phyloP scores from a whole-genome alignment of 2,888 invertebrate species.

The Epistrophe grossulariae region DNA sequence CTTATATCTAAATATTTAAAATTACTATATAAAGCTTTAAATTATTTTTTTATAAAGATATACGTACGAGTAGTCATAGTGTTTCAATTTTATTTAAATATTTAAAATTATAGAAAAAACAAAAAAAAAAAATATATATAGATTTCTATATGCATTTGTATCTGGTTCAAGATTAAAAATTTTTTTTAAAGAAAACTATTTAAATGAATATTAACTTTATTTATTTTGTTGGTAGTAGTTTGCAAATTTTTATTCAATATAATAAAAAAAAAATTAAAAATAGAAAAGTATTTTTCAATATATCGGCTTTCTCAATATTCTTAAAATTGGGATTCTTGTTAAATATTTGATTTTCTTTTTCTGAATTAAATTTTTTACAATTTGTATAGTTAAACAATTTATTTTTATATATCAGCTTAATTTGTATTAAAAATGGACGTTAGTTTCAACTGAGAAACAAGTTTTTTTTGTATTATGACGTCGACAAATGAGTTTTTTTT shows the following conservation, averaged over 20 bases:
- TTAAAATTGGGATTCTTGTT: not conserved
- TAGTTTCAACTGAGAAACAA: not conserved
- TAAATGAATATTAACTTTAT: not conserved
- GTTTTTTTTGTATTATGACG: too few species aligned
- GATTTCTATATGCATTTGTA: slow-evolving; percentile 15
- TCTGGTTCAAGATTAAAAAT: slow-evolving; percentile 8
- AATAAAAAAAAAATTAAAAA: not conserved
- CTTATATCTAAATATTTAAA: not conserved
- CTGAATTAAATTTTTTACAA: not conserved
- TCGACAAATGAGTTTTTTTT: not conserved
- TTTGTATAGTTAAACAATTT: not conserved
- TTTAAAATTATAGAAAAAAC: not conserved
- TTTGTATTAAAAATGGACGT: not conserved
- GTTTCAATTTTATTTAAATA: not conserved
- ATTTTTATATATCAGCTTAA: not conserved
- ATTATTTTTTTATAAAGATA: not conserved
- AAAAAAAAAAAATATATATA: not conserved
- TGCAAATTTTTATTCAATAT: slow-evolving; percentile 1
- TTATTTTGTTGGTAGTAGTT: slow-evolving; percentile 32
- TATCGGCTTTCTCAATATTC: slow-evolving; percentile 24
- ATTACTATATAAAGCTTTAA: not conserved
- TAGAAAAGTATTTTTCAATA: not conserved
- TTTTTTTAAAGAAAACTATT: not conserved
- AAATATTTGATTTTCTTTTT: not conserved
- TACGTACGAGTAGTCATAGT: slow-evolving; percentile 3